Conservation (phyloP, 2,113 vertebrate genomes). For the Pagrus major region DNA sequence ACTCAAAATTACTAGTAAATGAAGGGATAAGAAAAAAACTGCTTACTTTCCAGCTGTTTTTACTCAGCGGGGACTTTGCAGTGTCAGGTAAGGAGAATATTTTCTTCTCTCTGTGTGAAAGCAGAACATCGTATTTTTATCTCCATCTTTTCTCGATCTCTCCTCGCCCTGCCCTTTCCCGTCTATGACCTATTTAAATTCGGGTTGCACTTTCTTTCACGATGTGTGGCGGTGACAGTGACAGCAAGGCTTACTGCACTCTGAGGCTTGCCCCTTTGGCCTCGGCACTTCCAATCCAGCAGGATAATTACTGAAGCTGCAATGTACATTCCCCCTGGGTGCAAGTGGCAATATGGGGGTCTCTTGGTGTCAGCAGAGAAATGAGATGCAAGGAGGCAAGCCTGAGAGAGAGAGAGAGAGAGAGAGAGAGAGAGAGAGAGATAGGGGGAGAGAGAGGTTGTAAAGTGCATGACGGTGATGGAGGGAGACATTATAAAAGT, state of each 20-base stretch:
- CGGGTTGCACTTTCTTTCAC: slow-evolving; percentile 42
- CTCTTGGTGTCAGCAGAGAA: slow-evolving; percentile 52
- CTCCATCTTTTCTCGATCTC: slow-evolving; percentile 7
- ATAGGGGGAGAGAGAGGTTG: slow-evolving; percentile 2
- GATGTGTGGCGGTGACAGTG: slow-evolving; percentile 33
- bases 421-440: not conserved
- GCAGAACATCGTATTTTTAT: slow-evolving; percentile 12
- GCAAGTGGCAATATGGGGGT: slow-evolving; percentile 50
- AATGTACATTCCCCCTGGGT: slow-evolving; percentile 50
- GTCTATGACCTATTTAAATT: slow-evolving; percentile 67
- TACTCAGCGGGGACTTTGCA: slow-evolving; percentile 6
- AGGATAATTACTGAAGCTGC: slow-evolving; percentile 71
- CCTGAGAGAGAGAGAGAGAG: not conserved
- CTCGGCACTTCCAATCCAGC: slow-evolving; percentile 56
- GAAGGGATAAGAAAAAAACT: not conserved
- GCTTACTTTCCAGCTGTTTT: not conserved
- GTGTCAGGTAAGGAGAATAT: slow-evolving; percentile 6
- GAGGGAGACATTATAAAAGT: slow-evolving; percentile 63
- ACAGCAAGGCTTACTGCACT: slow-evolving; percentile 52
- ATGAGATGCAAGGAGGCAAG: slow-evolving; percentile 55
- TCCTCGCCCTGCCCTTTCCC: slow-evolving; percentile 26
- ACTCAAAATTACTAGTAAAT: not conserved
- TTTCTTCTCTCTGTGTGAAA: slow-evolving; percentile 6
- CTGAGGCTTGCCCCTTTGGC: slow-evolving; percentile 66
- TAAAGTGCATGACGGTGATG: slow-evolving; percentile 56